These are phyloP conservation scores for Pelusios castaneus DNA, from an alignment of 2,113 vertebrate genomes.

Conservation along the genomic window DNA sequence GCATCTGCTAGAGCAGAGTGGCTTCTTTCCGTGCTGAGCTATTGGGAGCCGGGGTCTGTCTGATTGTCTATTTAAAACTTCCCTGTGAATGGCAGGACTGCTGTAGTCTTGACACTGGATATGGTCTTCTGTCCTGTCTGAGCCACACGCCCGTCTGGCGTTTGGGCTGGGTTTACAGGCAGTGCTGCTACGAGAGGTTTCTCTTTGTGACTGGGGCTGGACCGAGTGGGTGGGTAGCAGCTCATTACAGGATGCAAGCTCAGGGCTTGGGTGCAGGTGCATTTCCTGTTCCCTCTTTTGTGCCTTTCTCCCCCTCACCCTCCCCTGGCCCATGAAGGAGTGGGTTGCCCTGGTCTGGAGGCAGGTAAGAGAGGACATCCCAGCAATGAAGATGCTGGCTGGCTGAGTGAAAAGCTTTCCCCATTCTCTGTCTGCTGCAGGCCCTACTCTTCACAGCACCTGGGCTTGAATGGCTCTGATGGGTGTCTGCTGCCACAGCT, in stretches of 20 bases:
- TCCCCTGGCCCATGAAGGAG: neutral
- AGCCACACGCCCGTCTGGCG: neutral
- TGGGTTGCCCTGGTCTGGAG: fast-evolving
- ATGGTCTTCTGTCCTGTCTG: fast-evolving
- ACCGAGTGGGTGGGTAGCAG: no score
- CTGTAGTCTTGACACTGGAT: fast-evolving
- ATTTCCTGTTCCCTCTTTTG: fast-evolving
- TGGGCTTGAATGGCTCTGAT: neutral
- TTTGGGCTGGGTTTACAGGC: no score
- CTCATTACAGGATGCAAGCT: fast-evolving
- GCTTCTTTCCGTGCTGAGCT: fast-evolving
- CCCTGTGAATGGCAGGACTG: neutral
- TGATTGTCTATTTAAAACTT: fast-evolving
- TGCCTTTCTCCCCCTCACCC: no score
- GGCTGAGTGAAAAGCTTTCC: neutral
- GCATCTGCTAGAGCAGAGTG: fast-evolving
- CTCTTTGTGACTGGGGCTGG: neutral
- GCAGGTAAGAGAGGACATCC: neutral
- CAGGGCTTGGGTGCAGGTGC: neutral
- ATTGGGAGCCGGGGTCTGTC: fast-evolving
- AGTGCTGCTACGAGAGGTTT: neutral
- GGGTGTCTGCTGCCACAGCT: no score
- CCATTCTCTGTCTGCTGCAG: neutral
- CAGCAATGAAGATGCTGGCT: neutral
- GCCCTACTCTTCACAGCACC: fast-evolving